Evolutionary conservation across 35 echinoderm and acorn worm species (phyloP), one percentile per base, ranked within the genome.

Genomic region (Chiridota heheva): DNA sequence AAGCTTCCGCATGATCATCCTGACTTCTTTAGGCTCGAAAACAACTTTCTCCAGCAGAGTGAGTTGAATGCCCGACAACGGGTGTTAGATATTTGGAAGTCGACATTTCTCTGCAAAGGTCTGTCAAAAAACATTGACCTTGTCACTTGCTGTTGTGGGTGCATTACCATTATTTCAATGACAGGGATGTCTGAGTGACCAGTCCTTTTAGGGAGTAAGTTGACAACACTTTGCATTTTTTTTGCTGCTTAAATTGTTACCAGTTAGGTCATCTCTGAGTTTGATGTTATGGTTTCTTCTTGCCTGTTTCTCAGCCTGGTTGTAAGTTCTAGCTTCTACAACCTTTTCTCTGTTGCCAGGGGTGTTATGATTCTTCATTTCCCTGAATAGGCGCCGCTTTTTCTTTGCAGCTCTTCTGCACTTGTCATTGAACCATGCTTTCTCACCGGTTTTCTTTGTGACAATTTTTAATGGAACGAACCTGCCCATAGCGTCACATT

Each of bases 221-320:
- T 70, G 24, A 83, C 80, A 48, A 53, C 43, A 29, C 62, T 69
- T 41, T 44, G 57, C 30, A 62, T 30, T 46, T n/a, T 53, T 71
- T 44, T 70, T 71, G 58, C 44, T 58, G 42, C 75, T 78, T 18
- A 78, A 42, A 60, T 60, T 78, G 17, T 24, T 60, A 17, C 60
- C 75, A 26, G 75, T 4, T 26, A 78, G 75, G n/a, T n/a, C n/a
- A n/a, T n/a, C n/a, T n/a, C 42, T 44, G 8, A 43, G 42, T 73
- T 73, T 20, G 7, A 41, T 57, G 16, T 57, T 59, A 41, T 77
- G 58, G 10, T 59, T 77, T 15, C 26, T 26, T 59, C 58, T 77
- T 17, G 61, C 80, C 36, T 69, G 18, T 82, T 82, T 82, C 63
- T 82, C 80, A 45, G 63, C 62, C 5, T 67, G 40, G 37, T 2